These are phyloP conservation scores for Procambarus clarkii DNA, from an alignment of 1,140 invertebrate genomes.

Conservation along the genomic window DNA sequence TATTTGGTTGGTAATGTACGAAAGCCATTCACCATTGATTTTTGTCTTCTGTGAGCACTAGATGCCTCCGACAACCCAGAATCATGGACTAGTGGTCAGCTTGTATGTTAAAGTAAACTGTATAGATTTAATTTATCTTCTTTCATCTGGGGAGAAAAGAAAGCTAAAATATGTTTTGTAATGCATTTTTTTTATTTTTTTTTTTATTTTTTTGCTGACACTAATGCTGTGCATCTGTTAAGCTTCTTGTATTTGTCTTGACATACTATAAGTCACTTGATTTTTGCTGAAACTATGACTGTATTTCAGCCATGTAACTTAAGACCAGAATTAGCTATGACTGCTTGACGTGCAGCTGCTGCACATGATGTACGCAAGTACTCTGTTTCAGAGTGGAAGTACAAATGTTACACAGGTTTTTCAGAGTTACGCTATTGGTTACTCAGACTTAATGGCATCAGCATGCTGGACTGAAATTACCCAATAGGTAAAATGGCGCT, in stretches of 20 bases:
- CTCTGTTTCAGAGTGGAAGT: not conserved
- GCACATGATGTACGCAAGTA: not conserved
- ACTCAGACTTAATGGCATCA: not conserved
- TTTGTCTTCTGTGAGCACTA: not conserved
- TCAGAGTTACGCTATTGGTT: not conserved
- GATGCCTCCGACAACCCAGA: conserved; percentile 8
- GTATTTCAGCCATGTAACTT: not conserved
- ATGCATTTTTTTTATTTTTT: no score
- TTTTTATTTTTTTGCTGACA: not conserved
- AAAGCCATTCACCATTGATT: not conserved
- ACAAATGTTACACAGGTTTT: conserved; percentile 6
- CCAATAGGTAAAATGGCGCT: not conserved
- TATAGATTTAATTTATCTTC: not conserved
- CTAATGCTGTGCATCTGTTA: not conserved
- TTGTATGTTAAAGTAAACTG: no score
- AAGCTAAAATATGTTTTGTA: not conserved
- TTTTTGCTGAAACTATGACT: not conserved
- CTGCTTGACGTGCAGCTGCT: not conserved
- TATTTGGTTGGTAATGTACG: not conserved
- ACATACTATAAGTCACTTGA: conserved; percentile 7
- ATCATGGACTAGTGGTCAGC: not conserved
- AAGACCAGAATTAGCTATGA: not conserved
- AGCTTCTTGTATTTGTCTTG: conserved; percentile 10
- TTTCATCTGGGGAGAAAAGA: not conserved
- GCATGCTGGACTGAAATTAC: not conserved